phyloP scores from a whole-genome alignment of 2,113 vertebrate species.

The Sturnira hondurensis region DNA sequence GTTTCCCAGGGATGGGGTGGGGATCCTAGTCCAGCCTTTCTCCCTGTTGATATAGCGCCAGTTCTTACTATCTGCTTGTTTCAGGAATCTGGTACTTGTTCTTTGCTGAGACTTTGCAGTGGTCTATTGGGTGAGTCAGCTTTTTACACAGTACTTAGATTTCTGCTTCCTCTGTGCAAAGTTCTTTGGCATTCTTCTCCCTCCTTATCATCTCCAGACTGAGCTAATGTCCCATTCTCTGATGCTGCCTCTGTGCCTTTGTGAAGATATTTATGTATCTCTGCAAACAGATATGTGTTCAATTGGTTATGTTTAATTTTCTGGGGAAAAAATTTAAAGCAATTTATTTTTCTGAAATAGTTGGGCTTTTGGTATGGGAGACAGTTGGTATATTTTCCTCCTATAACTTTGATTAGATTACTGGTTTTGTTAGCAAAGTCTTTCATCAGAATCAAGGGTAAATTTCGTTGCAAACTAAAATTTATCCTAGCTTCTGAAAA shows the following conservation, averaged over 20 bases:
- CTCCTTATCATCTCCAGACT: neutral
- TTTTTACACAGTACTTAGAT: neutral
- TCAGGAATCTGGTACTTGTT: neutral
- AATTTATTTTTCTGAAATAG: neutral
- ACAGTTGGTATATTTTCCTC: neutral
- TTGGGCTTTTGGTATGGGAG: neutral
- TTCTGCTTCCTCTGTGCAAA: neutral
- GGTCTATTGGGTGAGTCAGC: neutral
- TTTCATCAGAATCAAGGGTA: neutral
- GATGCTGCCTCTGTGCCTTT: neutral
- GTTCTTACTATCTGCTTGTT: neutral
- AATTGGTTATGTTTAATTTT: neutral
- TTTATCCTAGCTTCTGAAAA: neutral
- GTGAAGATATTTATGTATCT: neutral
- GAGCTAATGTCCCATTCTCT: neutral
- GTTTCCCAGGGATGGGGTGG: neutral
- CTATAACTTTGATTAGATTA: neutral
- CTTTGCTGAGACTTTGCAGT: neutral
- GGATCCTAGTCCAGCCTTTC: neutral
- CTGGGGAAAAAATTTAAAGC: neutral
- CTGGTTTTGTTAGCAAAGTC: neutral
- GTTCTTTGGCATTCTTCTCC: neutral
- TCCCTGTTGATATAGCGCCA: neutral
- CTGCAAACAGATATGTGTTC: neutral
- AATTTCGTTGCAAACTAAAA: constrained; percentile 34